These are phyloP conservation scores for Indri indri DNA, from an alignment of 2,113 vertebrate species.

Conservation along the genomic window DNA sequence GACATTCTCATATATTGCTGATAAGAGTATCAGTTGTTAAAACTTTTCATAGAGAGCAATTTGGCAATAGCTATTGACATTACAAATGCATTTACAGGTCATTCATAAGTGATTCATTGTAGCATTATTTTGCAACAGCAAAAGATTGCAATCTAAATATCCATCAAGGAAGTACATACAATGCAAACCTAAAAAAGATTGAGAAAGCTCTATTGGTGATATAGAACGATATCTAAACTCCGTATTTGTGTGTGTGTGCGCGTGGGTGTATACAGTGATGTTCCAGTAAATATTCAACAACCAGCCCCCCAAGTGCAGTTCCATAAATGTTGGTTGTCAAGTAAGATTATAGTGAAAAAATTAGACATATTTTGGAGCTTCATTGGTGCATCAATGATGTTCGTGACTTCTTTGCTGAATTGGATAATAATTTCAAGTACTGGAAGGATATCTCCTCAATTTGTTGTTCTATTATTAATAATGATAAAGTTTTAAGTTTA, in stretches of 20 bases:
- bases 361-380: background rate
- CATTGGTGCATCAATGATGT: background rate
- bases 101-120: background rate
- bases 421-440: background rate
- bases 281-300: background rate
- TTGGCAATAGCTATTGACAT: slow-evolving; percentile 7
- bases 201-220: background rate
- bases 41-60: background rate
- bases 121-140: background rate
- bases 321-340: background rate
- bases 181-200: background rate
- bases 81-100: background rate
- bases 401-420: background rate
- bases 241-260: no score
- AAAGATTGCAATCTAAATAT: background rate
- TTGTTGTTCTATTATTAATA: background rate
- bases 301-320: background rate
- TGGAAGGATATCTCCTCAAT: background rate
- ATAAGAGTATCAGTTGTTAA: background rate
- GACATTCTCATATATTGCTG: background rate
- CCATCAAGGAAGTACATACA: background rate
- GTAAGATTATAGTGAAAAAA: background rate
- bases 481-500: background rate
- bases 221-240: background rate
- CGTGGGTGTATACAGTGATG: background rate